Base-by-base conservation (phyloP, 2,888 invertebrate genomes). In the Oeneis ivallda region DNA sequence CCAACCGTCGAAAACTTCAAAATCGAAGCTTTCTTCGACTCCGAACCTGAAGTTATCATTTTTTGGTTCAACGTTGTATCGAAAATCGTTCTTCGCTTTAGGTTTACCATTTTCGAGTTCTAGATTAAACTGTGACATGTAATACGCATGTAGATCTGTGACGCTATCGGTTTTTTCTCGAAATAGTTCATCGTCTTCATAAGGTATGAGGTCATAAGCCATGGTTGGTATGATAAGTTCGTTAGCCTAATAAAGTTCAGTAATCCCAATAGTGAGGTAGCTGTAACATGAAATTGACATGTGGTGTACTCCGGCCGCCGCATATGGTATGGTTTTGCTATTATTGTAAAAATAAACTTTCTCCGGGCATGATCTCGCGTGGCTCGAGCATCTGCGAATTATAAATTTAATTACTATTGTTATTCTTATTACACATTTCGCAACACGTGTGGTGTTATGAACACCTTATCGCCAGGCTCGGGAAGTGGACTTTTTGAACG, bases 291-390 rank as follows among this genome's bases (percentile, higher is more conserved):
- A 78, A 79, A 79, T 79, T 83, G 83, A 84, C 91, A 91, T 89
- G 85, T 91, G 91, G 83, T 83, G 83, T 83, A 76, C 77, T 80
- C 71, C 72, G 74, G 79, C 80, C 80, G 72, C 82, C 86, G 82
- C 91, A 91, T 89, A 79, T 91, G 70, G 67, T 82, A 79, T 90
- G 67, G 70, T 82, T 56, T 85, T 84, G 90, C 90, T 92, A 91
- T 89, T 91, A 90, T 91, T 90, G 87, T 86, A 90, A 89, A 90
- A 91, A 91, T 92, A 92, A 92, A 91, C 92, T 92, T 92, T 92
- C 92, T 86, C 86, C 84, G 77, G 79, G 79, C 79, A 79, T 74
- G 83, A 82, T 85, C 85, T 85, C 86, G 88, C 85, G 87, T 85
- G 86, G 87, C 84, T 74, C 66, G 73, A 73, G 85, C 90, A 91